Evolutionary conservation across 1,140 invertebrate genomes (phyloP), one percentile per base, ranked within the genome.

Genomic region (Drosophila erecta): DNA sequence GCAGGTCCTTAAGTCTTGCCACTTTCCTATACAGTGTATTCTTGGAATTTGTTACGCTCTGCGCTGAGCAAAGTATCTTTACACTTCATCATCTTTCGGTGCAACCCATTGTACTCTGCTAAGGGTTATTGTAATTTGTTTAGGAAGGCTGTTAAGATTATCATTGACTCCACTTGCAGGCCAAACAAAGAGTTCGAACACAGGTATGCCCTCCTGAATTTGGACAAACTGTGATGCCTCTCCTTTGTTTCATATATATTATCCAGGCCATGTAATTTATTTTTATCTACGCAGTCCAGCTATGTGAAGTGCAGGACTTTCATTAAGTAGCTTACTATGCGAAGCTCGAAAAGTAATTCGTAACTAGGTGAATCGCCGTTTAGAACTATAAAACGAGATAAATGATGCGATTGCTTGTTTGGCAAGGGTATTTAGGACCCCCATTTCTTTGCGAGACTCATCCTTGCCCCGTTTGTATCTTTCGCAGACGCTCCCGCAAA

Each of bases 401-500:
- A 65, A 66, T 50, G 12, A 22, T 41, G 33, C 30, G 27, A 49
- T 59, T 59, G 46, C 4, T 27, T 33, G 20, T 12, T 35, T 57
- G 17, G 22, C 55, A 5, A 47, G 62, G 17, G 35, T 49, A 41
- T 66, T 66, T 54, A 62, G n/a, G 8, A 11, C 27, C 33, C 50
- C 20, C n/a, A 38, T 14, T 53, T 40, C 44, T 33, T 12, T 41
- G 11, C 38, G 11, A 47, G 12, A 46, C 38, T 53, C 22, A 71
- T 38, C 30, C 37, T 30, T 47, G 7, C 30, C 2, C 30, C 50
- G 12, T 30, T 22, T n/a, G 20, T 51, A 6, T 24, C 30, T 41
- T 53, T 56, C 43, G 54, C 67, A 94, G 95, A 56, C 93, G 96
- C 41, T 95, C 95, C 0, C 94, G 95, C 35, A 96, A 96, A 79